Percentiles rank a stretch among this genome's conserved stretches.
Evolutionary conservation across 2,888 invertebrate species (phyloP).

Genomic region (Drosophila imparisetae): DNA sequence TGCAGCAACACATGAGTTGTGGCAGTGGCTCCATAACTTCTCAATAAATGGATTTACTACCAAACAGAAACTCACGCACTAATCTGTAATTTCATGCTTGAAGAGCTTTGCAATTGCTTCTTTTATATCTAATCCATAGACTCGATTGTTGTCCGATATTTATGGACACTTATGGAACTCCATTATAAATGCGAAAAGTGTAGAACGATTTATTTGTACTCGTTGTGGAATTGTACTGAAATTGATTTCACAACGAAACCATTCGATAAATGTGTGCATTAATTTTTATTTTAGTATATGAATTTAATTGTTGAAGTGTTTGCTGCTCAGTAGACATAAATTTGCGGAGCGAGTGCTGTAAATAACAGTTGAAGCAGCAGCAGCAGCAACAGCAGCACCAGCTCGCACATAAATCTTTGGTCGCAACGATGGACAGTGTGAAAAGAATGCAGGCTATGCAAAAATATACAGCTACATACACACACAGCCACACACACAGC

Average conservation of each 20-base stretch:
- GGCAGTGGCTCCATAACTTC: neutral
- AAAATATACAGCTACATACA: constrained; percentile 28
- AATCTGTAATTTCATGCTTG: constrained; percentile 21
- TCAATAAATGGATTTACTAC: neutral
- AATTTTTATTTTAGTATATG: constrained; percentile 40
- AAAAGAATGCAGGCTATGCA: constrained; percentile 54
- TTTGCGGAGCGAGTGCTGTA: constrained; percentile 65
- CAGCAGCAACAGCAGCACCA: constrained; percentile 50
- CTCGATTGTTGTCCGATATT: constrained; percentile 16
- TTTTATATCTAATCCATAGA: constrained; percentile 12
- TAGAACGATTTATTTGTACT: constrained; percentile 17
- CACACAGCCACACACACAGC: constrained; percentile 33
- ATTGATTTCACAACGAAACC: constrained; percentile 31
- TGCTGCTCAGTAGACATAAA: constrained; percentile 58
- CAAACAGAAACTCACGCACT: constrained; percentile 7
- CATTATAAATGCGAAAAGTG: constrained; percentile 11
- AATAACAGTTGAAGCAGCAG: constrained; percentile 70
- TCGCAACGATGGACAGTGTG: constrained; percentile 50
- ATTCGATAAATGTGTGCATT: constrained; percentile 20
- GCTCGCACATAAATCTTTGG: constrained; percentile 67
- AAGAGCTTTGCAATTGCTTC: neutral
- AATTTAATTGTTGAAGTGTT: constrained; percentile 41
- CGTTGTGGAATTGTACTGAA: constrained; percentile 4
- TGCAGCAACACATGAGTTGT: constrained; percentile 6
- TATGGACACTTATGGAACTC: constrained; percentile 12